These are phyloP conservation scores for Augiades crinisus DNA, from an alignment of 2,888 invertebrate species.

Conservation along the genomic window DNA sequence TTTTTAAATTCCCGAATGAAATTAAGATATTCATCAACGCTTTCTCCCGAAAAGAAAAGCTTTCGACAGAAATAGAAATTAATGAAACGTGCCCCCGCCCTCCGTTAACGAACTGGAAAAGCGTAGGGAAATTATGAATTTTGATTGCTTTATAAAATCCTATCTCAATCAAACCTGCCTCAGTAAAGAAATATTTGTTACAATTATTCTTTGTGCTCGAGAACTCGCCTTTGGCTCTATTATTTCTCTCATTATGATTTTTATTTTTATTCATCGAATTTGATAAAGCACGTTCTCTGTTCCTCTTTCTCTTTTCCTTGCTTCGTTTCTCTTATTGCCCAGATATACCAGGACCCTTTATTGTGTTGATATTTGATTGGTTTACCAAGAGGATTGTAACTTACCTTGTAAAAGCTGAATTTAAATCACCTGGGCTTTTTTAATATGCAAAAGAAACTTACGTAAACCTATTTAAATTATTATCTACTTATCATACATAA, in stretches of 20 bases:
- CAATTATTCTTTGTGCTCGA: conserved; percentile 9
- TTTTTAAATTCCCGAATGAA: conserved; percentile 20
- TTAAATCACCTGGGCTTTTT: too few relatives aligned
- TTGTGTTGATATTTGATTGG: too few relatives aligned
- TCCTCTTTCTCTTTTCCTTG: too few relatives aligned
- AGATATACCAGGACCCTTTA: too few relatives aligned
- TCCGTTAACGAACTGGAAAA: conserved; percentile 49
- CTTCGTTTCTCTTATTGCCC: too few relatives aligned
- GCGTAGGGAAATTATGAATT: conserved; percentile 22
- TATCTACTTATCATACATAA: too few relatives aligned
- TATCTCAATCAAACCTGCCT: conserved; percentile 51
- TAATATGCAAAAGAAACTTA: too few relatives aligned
- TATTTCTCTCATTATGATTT: not conserved
- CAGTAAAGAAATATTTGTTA: conserved; percentile 38
- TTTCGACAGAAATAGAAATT: conserved; percentile 28
- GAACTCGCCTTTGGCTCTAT: not conserved
- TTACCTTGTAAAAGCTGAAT: too few relatives aligned
- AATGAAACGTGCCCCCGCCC: conserved; percentile 37
- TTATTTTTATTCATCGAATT: too few relatives aligned
- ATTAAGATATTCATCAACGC: conserved; percentile 27
- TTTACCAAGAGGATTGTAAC: too few relatives aligned
- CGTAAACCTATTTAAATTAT: too few relatives aligned
- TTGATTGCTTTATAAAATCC: conserved; percentile 50
- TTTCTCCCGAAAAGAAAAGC: conserved; percentile 28
- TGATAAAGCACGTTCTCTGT: not conserved